Evolutionary conservation across 2,888 invertebrate species (phyloP).

Genomic region (Cataglyphis cursor): DNA sequence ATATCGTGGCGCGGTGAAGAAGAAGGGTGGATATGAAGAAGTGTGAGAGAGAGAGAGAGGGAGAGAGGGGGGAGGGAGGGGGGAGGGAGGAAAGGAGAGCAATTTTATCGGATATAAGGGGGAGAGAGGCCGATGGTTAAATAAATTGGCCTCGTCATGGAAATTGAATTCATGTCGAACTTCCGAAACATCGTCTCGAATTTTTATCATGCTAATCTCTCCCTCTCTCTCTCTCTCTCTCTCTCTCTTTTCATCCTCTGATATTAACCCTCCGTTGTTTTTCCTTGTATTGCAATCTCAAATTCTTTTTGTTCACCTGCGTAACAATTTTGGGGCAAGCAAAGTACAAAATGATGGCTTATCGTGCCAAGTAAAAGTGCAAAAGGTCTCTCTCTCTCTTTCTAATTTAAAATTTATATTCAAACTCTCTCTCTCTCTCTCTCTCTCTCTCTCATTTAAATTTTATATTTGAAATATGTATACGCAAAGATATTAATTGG

Average conservation of each 20-base stretch:
- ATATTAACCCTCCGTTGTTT: neutral
- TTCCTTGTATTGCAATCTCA: neutral
- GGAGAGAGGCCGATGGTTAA: constrained; percentile 18
- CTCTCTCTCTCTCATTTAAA: constrained; percentile 1
- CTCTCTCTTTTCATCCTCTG: neutral
- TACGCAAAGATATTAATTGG: neutral
- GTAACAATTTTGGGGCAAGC: neutral
- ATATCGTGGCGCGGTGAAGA: neutral
- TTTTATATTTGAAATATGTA: constrained; percentile 4
- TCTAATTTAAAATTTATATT: constrained; percentile 23
- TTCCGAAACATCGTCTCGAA: constrained; percentile 37
- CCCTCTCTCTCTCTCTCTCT: neutral
- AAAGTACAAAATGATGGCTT: neutral
- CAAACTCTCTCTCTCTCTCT: neutral
- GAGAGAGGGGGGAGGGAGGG: neutral
- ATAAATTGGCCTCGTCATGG: constrained; percentile 46
- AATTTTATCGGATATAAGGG: constrained; percentile 13
- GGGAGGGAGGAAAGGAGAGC: neutral
- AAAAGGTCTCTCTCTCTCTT: neutral
- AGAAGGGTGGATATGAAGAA: neutral
- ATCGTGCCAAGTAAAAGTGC: neutral
- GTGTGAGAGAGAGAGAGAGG: neutral
- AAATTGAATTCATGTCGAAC: constrained; percentile 46
- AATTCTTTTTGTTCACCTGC: neutral
- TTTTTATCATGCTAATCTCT: neutral